Base-by-base conservation (phyloP, 2,797 vertebrate species). In the Bufotes viridis region DNA sequence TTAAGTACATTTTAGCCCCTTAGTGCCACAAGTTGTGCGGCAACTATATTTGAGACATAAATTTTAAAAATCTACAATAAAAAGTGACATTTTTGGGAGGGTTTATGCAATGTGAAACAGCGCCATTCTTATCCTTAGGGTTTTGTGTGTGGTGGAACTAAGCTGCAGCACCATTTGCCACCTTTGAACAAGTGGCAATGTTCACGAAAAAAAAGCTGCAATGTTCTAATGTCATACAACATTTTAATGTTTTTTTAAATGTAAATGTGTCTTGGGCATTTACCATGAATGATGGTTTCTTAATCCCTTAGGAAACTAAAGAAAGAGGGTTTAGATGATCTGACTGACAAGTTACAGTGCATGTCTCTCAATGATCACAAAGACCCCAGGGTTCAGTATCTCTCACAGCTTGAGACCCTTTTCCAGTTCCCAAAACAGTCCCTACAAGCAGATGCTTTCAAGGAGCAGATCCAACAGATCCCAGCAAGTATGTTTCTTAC, bases 371-470 rank as follows among this genome's bases (percentile, higher is more conserved):
- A 95, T 7, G 75, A 78, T 20, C 74, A 74, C 0, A 10, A 70
- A 1, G 69, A 70, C 49, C 42, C 55, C 13, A 4, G 1, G 0
- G 61, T 92, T 65, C 92, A 91, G 72, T 92, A 90, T 78, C 91
- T 97, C 13, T 49, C 78, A 0, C 89, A 91, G 29, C 93, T 98
- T 10, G 94, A 97, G 92, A 85, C 72, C 11, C 92, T 97, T 55
- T 98, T 97, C 81, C 90, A 93, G 65, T 99, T 99, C 90, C 90
- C 94, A 26, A 78, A 91, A 0, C 61, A 90, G 0, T 94, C 93
- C 5, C 84, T 81, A 0, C 94, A 96, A 90, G 91, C 90, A 65
- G 90, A 94, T 7, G 72, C 91, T 57, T 98, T 99, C 90, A 90
- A 0, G 18, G 86, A 91, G n/a, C 94, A 91, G 88, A 92, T 96